phyloP scores from a whole-genome alignment of 2,113 vertebrate species.

The Chamaea fasciata region DNA sequence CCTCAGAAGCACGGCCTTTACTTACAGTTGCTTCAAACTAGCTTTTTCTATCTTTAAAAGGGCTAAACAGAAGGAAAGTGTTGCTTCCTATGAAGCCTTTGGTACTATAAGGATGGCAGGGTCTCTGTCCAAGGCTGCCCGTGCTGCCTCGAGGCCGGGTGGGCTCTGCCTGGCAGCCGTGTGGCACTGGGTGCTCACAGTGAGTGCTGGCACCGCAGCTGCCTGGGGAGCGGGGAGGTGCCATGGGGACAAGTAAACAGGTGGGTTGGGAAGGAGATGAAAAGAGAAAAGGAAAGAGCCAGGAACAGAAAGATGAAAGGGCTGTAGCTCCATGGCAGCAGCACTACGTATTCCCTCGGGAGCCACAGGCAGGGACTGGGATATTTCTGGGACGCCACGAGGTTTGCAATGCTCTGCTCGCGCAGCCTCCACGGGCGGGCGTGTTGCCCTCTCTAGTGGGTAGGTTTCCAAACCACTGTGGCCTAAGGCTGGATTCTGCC shows the following conservation, averaged over 20 bases:
- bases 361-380: not conserved
- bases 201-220: accelerated
- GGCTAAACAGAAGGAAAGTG: not conserved
- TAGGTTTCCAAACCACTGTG: not conserved
- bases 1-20: not conserved
- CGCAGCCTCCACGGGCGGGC: not conserved
- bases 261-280: not conserved
- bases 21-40: not conserved
- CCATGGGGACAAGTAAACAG: not conserved
- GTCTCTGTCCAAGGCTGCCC: not conserved
- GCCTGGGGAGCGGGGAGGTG: accelerated
- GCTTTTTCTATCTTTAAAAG: not conserved
- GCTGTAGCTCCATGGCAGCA: not conserved
- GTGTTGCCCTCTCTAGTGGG: accelerated
- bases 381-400: not conserved
- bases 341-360: not conserved
- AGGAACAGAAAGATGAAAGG: not conserved
- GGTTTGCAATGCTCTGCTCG: not conserved
- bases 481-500: not conserved
- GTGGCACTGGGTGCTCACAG: not conserved
- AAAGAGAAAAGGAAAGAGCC: not conserved
- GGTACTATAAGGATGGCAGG: not conserved
- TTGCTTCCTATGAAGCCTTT: not conserved
- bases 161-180: not conserved
- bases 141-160: accelerated